These are phyloP conservation scores for Drosophila pseudotakahashii DNA, from an alignment of 2,888 invertebrate genomes.

Conservation along the genomic window DNA sequence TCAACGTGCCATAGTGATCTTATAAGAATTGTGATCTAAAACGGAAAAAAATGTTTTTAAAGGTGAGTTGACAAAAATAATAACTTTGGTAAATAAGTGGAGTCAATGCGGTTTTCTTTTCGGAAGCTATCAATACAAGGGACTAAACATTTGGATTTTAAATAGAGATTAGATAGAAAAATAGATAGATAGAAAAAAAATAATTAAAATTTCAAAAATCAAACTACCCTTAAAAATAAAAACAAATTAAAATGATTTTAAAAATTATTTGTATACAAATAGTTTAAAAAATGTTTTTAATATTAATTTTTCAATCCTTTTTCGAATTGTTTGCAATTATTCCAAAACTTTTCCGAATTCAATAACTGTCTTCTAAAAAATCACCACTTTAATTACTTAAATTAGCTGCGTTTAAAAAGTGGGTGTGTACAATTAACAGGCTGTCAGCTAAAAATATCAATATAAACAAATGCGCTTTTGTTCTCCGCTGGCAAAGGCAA, in stretches of 20 bases:
- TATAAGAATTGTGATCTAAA: not conserved
- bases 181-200: too few species aligned
- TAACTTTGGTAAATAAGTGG: too few species aligned
- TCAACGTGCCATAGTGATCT: not conserved
- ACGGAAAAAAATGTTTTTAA: constrained; percentile 43
- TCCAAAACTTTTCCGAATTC: not conserved
- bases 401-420: constrained; percentile 22
- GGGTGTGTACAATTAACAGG: constrained; percentile 39
- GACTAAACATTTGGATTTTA: too few species aligned
- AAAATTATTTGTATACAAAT: too few species aligned
- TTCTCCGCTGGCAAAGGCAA: constrained; percentile 53
- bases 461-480: constrained; percentile 66
- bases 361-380: constrained; percentile 4
- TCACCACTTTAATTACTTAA: constrained; percentile 2
- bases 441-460: constrained; percentile 47
- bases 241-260: too few species aligned
- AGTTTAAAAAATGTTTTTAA: too few species aligned
- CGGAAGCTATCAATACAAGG: not conserved
- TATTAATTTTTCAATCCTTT: too few species aligned
- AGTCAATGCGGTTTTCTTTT: not conserved
- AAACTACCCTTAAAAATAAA: too few species aligned
- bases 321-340: not conserved
- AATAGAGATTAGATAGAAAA: too few species aligned
- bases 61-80: constrained; percentile 50
- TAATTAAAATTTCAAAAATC: too few species aligned